A percentile compares a stretch with the other conserved stretches of the same genome.
Evolutionary conservation across 2,797 vertebrate species (phyloP).

Genomic region (Synaphobranchus kaupii): DNA sequence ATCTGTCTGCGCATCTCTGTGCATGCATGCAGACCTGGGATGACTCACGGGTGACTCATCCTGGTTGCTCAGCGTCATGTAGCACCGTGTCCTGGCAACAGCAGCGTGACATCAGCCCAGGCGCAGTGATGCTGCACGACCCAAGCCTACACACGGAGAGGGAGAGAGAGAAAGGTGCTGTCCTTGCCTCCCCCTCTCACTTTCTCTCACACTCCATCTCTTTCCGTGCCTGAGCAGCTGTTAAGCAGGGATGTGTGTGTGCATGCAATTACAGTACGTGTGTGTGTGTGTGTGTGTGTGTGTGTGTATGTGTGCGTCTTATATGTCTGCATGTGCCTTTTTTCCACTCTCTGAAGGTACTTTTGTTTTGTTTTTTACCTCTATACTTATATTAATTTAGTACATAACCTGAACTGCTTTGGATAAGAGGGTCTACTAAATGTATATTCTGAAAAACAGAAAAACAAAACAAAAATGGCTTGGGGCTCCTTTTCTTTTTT

Average conservation of each 20-base stretch:
- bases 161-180: neutral
- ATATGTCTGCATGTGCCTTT: neutral
- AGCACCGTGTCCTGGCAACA: neutral
- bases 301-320: neutral
- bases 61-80: neutral
- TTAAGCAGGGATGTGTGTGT: neutral
- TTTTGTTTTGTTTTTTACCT: too few relatives aligned
- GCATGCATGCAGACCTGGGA: too few relatives aligned
- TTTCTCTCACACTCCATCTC: too few relatives aligned
- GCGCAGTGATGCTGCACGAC: neutral
- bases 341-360: neutral
- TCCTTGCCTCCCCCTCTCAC: too few relatives aligned
- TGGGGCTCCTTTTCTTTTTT: too few relatives aligned
- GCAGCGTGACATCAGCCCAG: neutral
- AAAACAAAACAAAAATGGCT: too few relatives aligned
- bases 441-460: too few relatives aligned
- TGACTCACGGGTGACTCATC: neutral
- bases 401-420: too few relatives aligned
- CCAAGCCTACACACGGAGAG: neutral
- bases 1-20: neutral
- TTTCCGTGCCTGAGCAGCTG: neutral
- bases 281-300: too few relatives aligned
- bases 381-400: too few relatives aligned
- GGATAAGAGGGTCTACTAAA: too few relatives aligned
- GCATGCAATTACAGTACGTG: too few relatives aligned